These are phyloP conservation scores for Melanogrammus aeglefinus DNA, from an alignment of 2,797 vertebrate genomes.

Conservation along the genomic window DNA sequence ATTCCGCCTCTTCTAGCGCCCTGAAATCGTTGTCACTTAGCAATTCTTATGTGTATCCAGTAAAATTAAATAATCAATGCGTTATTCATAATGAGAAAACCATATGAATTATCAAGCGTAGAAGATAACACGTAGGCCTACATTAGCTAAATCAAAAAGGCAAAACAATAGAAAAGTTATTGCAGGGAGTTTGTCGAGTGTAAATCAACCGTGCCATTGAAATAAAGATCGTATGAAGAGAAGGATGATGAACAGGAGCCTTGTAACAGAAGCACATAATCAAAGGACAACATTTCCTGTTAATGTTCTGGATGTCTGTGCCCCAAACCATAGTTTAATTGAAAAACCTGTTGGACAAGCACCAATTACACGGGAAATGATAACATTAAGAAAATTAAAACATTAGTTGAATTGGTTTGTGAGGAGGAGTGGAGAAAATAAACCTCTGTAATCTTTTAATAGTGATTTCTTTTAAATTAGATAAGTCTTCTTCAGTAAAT, in stretches of 20 bases:
- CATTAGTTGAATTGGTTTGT: constrained; percentile 72
- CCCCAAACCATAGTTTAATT: constrained; percentile 72
- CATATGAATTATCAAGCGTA: neutral
- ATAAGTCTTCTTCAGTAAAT: constrained; percentile 74
- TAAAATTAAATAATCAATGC: neutral
- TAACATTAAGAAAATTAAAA: constrained; percentile 81
- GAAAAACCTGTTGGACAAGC: constrained; percentile 72
- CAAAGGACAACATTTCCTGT: constrained; percentile 42
- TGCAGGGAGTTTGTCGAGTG: neutral
- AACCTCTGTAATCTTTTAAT: constrained; percentile 77
- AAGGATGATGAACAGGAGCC: neutral
- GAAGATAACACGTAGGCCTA: neutral
- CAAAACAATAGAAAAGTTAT: neutral
- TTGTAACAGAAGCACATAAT: constrained; percentile 13
- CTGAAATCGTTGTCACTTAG: neutral
- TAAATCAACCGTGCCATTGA: constrained; percentile 28
- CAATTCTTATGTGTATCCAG: neutral
- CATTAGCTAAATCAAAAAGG: neutral
- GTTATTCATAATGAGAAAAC: neutral
- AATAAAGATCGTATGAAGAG: constrained; percentile 11
- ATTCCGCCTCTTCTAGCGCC: constrained; percentile 6
- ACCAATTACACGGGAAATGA: constrained; percentile 78
- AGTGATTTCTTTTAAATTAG: constrained; percentile 80
- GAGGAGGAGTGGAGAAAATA: constrained; percentile 73
- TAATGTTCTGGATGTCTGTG: constrained; percentile 42